Percentiles rank a stretch among this genome's conserved stretches.
These are phyloP conservation scores for Eretmocerus hayati DNA, from an alignment of 2,888 invertebrate genomes.

Conservation along the genomic window DNA sequence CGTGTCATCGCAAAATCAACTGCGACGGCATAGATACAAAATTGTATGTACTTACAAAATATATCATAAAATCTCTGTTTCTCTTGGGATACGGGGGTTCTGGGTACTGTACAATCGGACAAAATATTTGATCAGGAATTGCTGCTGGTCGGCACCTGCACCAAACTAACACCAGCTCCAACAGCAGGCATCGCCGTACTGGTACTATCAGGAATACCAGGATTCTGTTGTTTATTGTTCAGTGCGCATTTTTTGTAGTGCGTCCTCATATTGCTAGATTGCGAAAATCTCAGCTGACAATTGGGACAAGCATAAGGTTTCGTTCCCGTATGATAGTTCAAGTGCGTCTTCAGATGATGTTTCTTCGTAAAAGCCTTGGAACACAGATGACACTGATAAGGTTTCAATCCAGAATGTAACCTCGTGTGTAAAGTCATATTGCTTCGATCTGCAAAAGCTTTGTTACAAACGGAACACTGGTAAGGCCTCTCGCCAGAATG, in stretches of 20 bases:
- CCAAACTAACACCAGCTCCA: too few species aligned
- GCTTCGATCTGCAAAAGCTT: slow-evolving; percentile 76
- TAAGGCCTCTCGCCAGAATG: slow-evolving; percentile 79
- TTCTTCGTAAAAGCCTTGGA: slow-evolving; percentile 79
- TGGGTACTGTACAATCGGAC: too few species aligned
- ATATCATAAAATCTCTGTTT: too few species aligned
- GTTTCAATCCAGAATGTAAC: slow-evolving; percentile 74
- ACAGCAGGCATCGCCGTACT: too few species aligned
- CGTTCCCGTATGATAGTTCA: slow-evolving; percentile 77
- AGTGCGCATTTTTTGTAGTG: slow-evolving; percentile 68
- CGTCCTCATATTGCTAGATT: slow-evolving; percentile 81
- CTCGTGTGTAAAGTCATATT: slow-evolving; percentile 79
- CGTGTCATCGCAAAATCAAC: too few species aligned
- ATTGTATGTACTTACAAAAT: too few species aligned
- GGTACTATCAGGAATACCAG: too few species aligned
- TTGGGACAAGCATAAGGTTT: slow-evolving; percentile 70
- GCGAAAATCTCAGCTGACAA: slow-evolving; percentile 72
- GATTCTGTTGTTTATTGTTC: too few species aligned
- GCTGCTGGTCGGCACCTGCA: too few species aligned
- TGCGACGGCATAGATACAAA: neutral
- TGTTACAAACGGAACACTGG: slow-evolving; percentile 72
- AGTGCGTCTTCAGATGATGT: slow-evolving; percentile 76
- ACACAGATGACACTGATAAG: slow-evolving; percentile 60
- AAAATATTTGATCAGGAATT: too few species aligned
- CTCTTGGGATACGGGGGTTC: too few species aligned